phyloP scores from a whole-genome alignment of 2,888 invertebrate genomes.

The Dicyrtomina minuta region DNA sequence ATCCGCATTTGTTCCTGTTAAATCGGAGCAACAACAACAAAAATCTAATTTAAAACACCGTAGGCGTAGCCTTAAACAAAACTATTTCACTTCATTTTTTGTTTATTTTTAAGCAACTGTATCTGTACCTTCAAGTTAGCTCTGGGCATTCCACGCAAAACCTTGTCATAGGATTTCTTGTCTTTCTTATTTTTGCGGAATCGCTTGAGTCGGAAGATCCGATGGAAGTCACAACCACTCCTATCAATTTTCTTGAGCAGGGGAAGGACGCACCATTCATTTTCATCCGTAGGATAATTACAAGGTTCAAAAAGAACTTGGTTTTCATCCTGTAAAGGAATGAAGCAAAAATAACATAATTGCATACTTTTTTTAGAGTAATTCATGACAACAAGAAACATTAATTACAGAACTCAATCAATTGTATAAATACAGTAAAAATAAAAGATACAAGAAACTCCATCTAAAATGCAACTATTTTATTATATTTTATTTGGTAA shows the following conservation, averaged over 20 bases:
- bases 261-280: not conserved
- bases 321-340: constrained; percentile 12
- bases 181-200: constrained; percentile 6
- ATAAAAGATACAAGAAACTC: too few relatives aligned
- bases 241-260: constrained; percentile 11
- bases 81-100: too few relatives aligned
- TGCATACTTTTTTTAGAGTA: not conserved
- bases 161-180: too few relatives aligned
- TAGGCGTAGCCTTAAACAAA: not conserved
- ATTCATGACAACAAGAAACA: too few relatives aligned
- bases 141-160: too few relatives aligned
- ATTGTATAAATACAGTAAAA: too few relatives aligned
- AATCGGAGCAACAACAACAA: not conserved
- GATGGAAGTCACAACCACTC: constrained; percentile 19
- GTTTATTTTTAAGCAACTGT: too few relatives aligned
- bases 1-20: constrained; percentile 4
- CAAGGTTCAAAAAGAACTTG: constrained; percentile 19
- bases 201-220: not conserved
- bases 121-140: not conserved
- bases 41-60: not conserved
- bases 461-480: not conserved
- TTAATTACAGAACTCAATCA: too few relatives aligned
- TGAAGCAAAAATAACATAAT: not conserved
- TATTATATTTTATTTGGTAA: not conserved
- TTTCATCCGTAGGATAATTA: not conserved